Evolutionary conservation across 2,888 invertebrate species (phyloP), one percentile per base, ranked within the genome.

Genomic region (Drosophila buzzatii): DNA sequence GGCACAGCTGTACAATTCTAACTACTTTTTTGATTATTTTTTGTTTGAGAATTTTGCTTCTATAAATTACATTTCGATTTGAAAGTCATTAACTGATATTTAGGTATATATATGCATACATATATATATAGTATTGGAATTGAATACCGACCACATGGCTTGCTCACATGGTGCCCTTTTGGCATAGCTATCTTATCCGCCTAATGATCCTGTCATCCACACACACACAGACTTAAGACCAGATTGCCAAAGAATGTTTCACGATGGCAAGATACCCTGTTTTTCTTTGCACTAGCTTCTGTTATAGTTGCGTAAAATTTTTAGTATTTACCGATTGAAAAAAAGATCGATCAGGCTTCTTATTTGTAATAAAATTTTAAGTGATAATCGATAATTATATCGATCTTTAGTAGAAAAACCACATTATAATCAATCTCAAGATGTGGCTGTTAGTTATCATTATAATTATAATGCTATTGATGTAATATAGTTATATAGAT

Each of bases 131-230:
- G 39, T 3, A 41, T 41, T 16, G 45, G 47, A 53, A 53, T 64
- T 20, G 37, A 73, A 45, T 59, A 12, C 20, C 39, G 60, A 56
- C 35, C 73, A 63, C 65, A 73, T 73, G 70, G 62, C 45, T 12
- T 31, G 53, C 70, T 74, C 74, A 74, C 75, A 75, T 75, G 74
- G 61, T 53, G 49, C 57, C 57, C 53, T 47, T 59, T 56, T 41
- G 35, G 20, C 23, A n/a, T 7, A 14, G 61, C 68, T 84, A 76
- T 81, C 86, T 85, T 83, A 85, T 81, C 82, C 81, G 59, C 33
- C 79, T 76, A 83, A 79, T 81, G 69, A 79, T 82, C 85, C 85
- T 75, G 70, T 27, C 33, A 65, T 57, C 52, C 27, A 31, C 31
- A 16, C 20, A 14, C 20, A 14, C n/a, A 33, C 27, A 12, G 9